phyloP scores from a whole-genome alignment of 1,140 invertebrate genomes.

The Neodiprion fabricii region DNA sequence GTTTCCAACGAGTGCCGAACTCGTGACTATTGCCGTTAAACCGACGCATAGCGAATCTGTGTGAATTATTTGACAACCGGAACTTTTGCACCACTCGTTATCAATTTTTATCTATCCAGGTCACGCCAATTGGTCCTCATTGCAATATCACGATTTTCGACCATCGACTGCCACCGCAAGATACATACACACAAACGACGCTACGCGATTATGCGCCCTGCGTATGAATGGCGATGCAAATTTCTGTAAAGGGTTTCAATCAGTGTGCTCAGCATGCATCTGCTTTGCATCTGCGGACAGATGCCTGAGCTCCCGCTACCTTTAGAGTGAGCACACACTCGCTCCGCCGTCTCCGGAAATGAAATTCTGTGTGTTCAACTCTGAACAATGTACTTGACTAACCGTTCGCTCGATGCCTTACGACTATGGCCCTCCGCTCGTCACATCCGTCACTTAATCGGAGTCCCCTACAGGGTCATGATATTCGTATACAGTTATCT shows the following conservation, averaged over 20 bases:
- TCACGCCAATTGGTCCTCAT: not conserved
- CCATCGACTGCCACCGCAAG: too few relatives aligned
- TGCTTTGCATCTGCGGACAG: constrained; percentile 51
- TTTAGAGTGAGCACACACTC: not conserved
- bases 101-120: too few relatives aligned
- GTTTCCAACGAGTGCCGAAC: too few relatives aligned
- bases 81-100: too few relatives aligned
- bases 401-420: not conserved
- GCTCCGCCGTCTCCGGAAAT: not conserved
- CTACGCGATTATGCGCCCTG: not conserved
- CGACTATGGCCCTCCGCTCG: not conserved
- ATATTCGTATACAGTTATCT: too few relatives aligned
- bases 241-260: constrained; percentile 4
- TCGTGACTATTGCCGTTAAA: too few relatives aligned
- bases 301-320: constrained; percentile 27
- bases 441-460: not conserved
- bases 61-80: too few relatives aligned
- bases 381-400: not conserved
- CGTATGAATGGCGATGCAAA: not conserved
- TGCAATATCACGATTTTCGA: not conserved
- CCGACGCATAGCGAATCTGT: too few relatives aligned
- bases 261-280: constrained; percentile 35
- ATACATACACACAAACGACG: too few relatives aligned
- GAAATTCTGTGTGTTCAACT: not conserved
- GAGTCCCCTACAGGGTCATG: too few relatives aligned